Percentiles rank a stretch among this genome's conserved stretches.
phyloP scores from a whole-genome alignment of 2,113 vertebrate species.

The Ageneiosus marmoratus region DNA sequence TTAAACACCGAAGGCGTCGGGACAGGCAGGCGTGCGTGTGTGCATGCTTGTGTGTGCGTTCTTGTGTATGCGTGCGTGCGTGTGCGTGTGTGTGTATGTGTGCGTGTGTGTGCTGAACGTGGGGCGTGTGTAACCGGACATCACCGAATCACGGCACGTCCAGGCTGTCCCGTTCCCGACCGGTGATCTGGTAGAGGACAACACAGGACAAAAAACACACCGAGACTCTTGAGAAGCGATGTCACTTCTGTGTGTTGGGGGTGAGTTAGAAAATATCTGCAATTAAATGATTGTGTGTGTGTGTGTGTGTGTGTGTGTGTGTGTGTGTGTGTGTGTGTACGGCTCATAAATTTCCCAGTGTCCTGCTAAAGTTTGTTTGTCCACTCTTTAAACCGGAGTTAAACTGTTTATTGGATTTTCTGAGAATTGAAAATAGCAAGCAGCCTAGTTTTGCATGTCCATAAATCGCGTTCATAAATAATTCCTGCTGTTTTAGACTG shows the following conservation, averaged over 20 bases:
- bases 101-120: constrained; percentile 5
- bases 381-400: background rate
- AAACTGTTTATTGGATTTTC: background rate
- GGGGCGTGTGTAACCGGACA: constrained; percentile 12
- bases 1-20: background rate
- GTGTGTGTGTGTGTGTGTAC: no score
- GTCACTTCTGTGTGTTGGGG: constrained; percentile 90
- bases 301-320: background rate
- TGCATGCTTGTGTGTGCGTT: no score
- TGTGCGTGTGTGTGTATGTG: background rate
- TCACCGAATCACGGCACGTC: constrained; percentile 60
- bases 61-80: background rate
- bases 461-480: background rate
- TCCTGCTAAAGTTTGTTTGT: constrained; percentile 23
- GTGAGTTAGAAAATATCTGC: constrained; percentile 56
- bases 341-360: background rate
- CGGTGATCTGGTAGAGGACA: constrained; percentile 52
- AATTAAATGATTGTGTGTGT: background rate
- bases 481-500: background rate
- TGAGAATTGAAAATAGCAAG: background rate
- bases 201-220: constrained; percentile 57
- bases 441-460: background rate
- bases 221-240: constrained; percentile 68
- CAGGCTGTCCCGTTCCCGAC: constrained; percentile 38
- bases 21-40: background rate